These are phyloP conservation scores for Disparrhopalites patrizii DNA, from an alignment of 2,888 invertebrate genomes.

Conservation along the genomic window DNA sequence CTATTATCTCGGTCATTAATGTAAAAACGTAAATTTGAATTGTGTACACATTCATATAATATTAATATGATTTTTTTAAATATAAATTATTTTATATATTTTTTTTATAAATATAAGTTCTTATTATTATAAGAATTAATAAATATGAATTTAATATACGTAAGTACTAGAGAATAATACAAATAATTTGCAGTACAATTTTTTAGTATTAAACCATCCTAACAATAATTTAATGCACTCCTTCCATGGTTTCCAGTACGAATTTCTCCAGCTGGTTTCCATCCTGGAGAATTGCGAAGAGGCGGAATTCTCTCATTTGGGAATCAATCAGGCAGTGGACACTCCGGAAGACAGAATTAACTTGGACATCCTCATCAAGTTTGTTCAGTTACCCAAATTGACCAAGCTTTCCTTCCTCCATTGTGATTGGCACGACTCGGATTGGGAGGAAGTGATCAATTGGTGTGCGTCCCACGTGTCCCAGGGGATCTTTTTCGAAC, in stretches of 20 bases:
- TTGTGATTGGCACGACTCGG: conserved; percentile 26
- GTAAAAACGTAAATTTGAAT: too few relatives aligned
- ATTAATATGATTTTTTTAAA: too few relatives aligned
- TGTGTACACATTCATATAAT: too few relatives aligned
- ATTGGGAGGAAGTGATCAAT: conserved; percentile 23
- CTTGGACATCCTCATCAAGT: conserved; percentile 11
- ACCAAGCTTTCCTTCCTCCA: conserved; percentile 18
- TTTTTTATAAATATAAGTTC: too few relatives aligned
- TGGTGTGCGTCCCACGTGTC: conserved; percentile 14
- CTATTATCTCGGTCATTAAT: too few relatives aligned
- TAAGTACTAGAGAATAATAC: neutral
- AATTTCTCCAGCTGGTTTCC: neutral
- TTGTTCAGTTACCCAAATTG: conserved; percentile 18
- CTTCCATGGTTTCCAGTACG: neutral
- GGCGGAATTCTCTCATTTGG: conserved; percentile 25
- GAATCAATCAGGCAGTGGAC: conserved; percentile 23
- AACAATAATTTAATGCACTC: too few relatives aligned
- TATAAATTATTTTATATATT: too few relatives aligned
- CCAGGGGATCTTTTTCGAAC: conserved; percentile 23
- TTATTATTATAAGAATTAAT: too few relatives aligned
- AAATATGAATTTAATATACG: too few relatives aligned
- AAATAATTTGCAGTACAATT: neutral
- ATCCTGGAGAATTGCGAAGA: conserved; percentile 11
- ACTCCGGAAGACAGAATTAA: conserved; percentile 11
- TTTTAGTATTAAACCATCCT: neutral